Conservation (phyloP, 2,797 vertebrate genomes). For the Neostethus bicornis region DNA sequence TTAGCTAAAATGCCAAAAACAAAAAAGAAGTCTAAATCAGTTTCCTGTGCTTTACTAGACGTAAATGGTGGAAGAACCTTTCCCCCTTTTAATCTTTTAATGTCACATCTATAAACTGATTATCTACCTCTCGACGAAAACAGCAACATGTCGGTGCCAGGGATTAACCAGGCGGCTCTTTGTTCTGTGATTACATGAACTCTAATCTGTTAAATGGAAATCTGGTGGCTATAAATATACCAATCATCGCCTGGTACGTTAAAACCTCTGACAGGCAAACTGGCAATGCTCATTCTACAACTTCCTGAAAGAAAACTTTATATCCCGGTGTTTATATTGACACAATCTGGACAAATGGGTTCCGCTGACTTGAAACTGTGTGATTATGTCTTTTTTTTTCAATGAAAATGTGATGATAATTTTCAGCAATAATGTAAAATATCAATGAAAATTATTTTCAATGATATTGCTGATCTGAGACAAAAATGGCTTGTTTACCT, state of each 20-base stretch:
- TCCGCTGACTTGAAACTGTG: no score
- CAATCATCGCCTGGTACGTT: not conserved
- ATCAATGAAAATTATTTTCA: no score
- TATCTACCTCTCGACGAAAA: constrained; percentile 18
- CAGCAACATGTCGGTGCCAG: not conserved
- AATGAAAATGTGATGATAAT: no score
- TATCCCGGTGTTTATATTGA: not conserved
- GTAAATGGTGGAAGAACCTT: not conserved
- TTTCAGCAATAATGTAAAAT: no score
- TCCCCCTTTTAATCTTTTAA: constrained; percentile 3
- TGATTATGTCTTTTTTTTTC: no score
- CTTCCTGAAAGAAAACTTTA: no score
- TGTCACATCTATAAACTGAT: constrained; percentile 12
- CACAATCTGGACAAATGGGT: no score
- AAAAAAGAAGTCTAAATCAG: not conserved
- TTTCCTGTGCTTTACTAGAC: not conserved
- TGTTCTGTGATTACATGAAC: constrained; percentile 32
- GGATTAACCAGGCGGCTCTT: constrained; percentile 29
- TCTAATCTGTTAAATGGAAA: constrained; percentile 31
- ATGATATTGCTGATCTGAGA: no score
- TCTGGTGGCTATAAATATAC: constrained; percentile 13
- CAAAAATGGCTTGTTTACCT: not conserved
- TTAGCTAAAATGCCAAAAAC: not conserved
- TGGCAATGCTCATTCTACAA: not conserved
- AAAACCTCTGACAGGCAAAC: not conserved